Evolutionary conservation across 1,140 invertebrate species (phyloP).

Genomic region (Theocolax elegans): DNA sequence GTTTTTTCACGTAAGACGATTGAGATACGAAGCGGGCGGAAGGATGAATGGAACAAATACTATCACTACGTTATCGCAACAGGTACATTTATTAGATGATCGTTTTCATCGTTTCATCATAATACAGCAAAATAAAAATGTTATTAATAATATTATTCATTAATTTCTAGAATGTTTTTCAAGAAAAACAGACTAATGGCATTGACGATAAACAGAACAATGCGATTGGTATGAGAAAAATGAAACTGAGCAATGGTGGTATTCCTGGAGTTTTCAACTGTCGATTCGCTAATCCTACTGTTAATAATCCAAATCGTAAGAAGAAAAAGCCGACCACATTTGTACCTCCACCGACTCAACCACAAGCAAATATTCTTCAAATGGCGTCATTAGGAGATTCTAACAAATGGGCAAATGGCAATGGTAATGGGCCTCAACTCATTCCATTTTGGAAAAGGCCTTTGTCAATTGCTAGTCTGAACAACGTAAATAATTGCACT

Average conservation of each 20-base stretch:
- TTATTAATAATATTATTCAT: too few species aligned
- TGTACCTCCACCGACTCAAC: slow-evolving; percentile 75
- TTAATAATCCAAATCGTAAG: slow-evolving; percentile 76
- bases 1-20: slow-evolving; percentile 76
- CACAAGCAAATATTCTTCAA: slow-evolving; percentile 51
- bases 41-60: slow-evolving; percentile 62
- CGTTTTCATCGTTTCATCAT: not conserved
- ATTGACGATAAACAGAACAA: slow-evolving; percentile 57
- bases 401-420: slow-evolving; percentile 58
- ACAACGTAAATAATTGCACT: slow-evolving; percentile 50
- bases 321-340: slow-evolving; percentile 91
- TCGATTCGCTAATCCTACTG: slow-evolving; percentile 80
- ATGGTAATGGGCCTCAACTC: slow-evolving; percentile 57
- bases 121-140: too few species aligned
- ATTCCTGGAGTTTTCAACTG: slow-evolving; percentile 92
- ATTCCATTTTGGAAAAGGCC: slow-evolving; percentile 86
- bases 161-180: slow-evolving; percentile 53
- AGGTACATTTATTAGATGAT: slow-evolving; percentile 45
- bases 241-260: slow-evolving; percentile 66
- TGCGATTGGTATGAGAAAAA: slow-evolving; percentile 38
- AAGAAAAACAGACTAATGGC: slow-evolving; percentile 59
- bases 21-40: slow-evolving; percentile 75
- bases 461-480: slow-evolving; percentile 68
- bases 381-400: slow-evolving; percentile 50
- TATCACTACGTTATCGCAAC: slow-evolving; percentile 55